These are phyloP conservation scores for Euclidia mi DNA, from an alignment of 2,888 invertebrate species.

Conservation along the genomic window DNA sequence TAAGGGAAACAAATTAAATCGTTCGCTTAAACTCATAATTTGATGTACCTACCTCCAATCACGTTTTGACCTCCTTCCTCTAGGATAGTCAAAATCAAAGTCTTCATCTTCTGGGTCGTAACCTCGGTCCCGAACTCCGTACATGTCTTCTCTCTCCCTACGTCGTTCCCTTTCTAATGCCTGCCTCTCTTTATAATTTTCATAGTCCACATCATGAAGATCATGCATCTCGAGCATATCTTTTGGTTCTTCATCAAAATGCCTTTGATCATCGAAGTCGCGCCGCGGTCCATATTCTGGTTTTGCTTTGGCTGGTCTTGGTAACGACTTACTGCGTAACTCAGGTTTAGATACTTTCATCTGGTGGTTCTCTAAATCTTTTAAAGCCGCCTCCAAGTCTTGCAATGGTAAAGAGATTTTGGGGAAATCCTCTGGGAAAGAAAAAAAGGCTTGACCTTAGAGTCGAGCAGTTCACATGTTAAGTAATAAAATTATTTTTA, in stretches of 20 bases:
- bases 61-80: constrained; percentile 60
- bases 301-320: constrained; percentile 74
- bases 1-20: no score
- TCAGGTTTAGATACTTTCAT: constrained; percentile 73
- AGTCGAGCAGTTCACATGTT: no score
- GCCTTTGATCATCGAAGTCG: constrained; percentile 72
- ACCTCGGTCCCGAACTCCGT: constrained; percentile 71
- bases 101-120: constrained; percentile 86
- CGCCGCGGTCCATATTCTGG: constrained; percentile 75
- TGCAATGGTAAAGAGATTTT: constrained; percentile 83
- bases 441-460: no score
- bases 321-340: constrained; percentile 79
- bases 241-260: constrained; percentile 75
- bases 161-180: constrained; percentile 71
- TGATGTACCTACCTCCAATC: constrained; percentile 61
- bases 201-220: constrained; percentile 81
- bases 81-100: constrained; percentile 77
- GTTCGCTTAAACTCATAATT: no score
- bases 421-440: constrained; percentile 84
- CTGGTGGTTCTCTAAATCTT: constrained; percentile 79
- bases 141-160: constrained; percentile 66
- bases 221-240: constrained; percentile 85
- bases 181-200: constrained; percentile 87
- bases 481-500: no score
- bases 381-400: constrained; percentile 83